A percentile compares a stretch with the other conserved stretches of the same genome.
Evolutionary conservation across 2,888 invertebrate species (phyloP).

Genomic region (Julus scandinavius): DNA sequence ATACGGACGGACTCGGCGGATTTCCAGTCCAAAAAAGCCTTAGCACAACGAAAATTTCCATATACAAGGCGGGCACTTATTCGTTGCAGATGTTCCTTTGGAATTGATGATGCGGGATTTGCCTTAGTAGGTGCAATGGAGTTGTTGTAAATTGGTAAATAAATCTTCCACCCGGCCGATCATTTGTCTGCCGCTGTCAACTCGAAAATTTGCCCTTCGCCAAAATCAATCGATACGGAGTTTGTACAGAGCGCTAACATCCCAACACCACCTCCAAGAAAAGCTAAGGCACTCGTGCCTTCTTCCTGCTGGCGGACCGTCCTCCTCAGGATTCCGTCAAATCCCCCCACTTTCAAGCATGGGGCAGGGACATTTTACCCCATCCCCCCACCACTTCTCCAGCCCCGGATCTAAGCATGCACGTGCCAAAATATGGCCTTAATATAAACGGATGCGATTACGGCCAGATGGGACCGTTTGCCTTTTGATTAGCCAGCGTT

Average conservation of each 20-base stretch:
- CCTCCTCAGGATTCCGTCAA: neutral
- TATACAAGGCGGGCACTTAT: conserved; percentile 50
- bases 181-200: conserved; percentile 56
- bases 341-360: neutral
- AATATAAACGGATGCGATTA: conserved; percentile 33
- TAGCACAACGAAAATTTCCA: conserved; percentile 37
- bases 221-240: conserved; percentile 36
- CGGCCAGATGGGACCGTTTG: conserved; percentile 30
- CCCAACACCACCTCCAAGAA: no score
- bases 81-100: conserved; percentile 53
- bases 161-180: conserved; percentile 54
- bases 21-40: neutral
- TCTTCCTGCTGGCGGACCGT: conserved; percentile 13
- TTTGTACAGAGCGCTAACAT: neutral
- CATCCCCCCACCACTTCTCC: neutral
- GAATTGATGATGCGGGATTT: conserved; percentile 56
- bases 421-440: conserved; percentile 20
- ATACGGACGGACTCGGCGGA: neutral
- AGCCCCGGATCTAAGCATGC: neutral
- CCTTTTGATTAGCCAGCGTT: conserved; percentile 6
- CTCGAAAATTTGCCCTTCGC: conserved; percentile 47
- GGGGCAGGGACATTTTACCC: neutral
- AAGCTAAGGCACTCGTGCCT: neutral
- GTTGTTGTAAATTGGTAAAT: conserved; percentile 56
- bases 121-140: conserved; percentile 53